phyloP scores from a whole-genome alignment of 2,888 invertebrate genomes.

The Kryphioiulus occultus region DNA sequence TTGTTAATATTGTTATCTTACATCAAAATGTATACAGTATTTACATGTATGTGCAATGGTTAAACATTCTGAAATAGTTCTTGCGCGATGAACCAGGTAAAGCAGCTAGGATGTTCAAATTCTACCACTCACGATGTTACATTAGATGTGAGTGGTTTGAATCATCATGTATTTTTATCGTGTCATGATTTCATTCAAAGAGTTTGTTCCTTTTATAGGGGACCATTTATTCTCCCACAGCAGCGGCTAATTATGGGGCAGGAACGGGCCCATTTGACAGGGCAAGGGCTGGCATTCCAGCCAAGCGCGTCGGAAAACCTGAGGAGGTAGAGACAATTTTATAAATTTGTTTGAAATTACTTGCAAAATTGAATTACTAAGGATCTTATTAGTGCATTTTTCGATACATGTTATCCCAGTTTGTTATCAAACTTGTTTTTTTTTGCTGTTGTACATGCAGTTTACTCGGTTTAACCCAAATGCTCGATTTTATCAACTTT shows the following conservation, averaged over 20 bases:
- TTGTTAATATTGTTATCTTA: too few species aligned
- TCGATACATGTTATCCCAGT: background rate
- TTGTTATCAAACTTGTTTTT: background rate
- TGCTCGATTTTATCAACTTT: background rate
- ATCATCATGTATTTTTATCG: too few species aligned
- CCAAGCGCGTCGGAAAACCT: constrained; percentile 63
- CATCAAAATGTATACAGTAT: too few species aligned
- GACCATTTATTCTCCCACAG: constrained; percentile 64
- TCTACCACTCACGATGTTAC: too few species aligned
- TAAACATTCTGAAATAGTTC: too few species aligned
- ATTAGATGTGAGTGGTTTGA: too few species aligned
- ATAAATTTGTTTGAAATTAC: background rate
- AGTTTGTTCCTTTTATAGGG: background rate
- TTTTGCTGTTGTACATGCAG: background rate
- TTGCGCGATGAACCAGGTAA: too few species aligned
- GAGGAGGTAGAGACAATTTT: constrained; percentile 61
- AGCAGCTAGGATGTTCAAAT: too few species aligned
- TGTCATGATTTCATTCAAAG: background rate
- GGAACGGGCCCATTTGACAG: constrained; percentile 60
- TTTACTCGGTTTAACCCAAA: background rate
- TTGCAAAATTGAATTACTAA: background rate
- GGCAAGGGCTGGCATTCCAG: constrained; percentile 60
- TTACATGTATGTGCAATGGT: too few species aligned
- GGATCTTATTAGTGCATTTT: background rate
- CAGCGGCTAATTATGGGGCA: constrained; percentile 65